These are phyloP conservation scores for Drosophila cracens DNA, from an alignment of 2,888 invertebrate genomes.

Conservation along the genomic window DNA sequence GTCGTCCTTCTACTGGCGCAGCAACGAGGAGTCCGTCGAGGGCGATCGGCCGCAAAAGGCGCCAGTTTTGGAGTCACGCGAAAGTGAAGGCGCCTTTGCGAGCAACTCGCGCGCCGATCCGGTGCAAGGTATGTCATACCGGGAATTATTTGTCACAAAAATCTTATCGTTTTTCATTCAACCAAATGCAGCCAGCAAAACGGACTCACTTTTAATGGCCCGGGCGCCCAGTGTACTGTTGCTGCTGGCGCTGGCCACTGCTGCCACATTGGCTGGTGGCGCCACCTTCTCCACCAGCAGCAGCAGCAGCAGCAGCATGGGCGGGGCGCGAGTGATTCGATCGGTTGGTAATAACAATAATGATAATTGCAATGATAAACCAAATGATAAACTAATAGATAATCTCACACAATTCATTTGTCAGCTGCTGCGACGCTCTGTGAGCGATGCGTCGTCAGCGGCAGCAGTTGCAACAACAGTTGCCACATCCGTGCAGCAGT, in stretches of 20 bases:
- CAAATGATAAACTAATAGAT: constrained; percentile 4
- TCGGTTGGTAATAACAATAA: constrained; percentile 29
- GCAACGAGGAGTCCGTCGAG: constrained; percentile 91
- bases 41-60: constrained; percentile 89
- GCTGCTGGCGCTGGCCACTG: constrained; percentile 70
- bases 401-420: constrained; percentile 30
- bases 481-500: constrained; percentile 33
- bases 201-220: constrained; percentile 77
- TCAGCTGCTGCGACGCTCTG: constrained; percentile 45
- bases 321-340: constrained; percentile 36
- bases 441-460: constrained; percentile 26
- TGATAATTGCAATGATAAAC: constrained; percentile 23
- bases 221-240: constrained; percentile 75
- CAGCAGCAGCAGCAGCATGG: constrained; percentile 46
- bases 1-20: constrained; percentile 89
- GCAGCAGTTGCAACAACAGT: constrained; percentile 29
- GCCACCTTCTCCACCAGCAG: constrained; percentile 21
- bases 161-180: constrained; percentile 85
- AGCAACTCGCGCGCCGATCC: constrained; percentile 88
- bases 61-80: constrained; percentile 89
- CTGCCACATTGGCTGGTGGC: constrained; percentile 66
- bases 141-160: constrained; percentile 85
- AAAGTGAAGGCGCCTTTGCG: constrained; percentile 87
- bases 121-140: constrained; percentile 88
- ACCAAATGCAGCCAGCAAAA: constrained; percentile 84